phyloP scores from a whole-genome alignment of 2,113 vertebrate species.

The Actenoides hombroni region DNA sequence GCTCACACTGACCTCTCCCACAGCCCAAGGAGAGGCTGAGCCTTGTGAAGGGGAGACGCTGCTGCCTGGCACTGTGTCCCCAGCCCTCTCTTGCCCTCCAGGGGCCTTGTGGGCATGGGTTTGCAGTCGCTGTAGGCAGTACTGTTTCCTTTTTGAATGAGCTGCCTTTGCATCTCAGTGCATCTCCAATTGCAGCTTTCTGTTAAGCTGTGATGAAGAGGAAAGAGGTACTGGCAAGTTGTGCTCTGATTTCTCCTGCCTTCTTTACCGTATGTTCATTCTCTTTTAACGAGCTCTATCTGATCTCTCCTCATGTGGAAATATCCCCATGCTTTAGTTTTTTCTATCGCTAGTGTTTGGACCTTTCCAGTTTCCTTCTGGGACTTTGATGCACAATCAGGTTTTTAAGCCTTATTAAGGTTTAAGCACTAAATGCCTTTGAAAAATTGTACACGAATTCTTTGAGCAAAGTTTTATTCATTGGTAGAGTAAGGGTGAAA shows the following conservation, averaged over 20 bases:
- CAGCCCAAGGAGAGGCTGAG: background rate
- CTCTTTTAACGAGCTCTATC: background rate
- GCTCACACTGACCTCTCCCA: background rate
- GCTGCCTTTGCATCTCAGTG: background rate
- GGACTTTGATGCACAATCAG: background rate
- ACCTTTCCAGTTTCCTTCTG: background rate
- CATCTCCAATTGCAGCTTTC: background rate
- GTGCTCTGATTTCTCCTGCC: background rate
- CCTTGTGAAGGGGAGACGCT: rapidly evolving
- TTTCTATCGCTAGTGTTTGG: background rate
- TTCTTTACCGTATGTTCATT: background rate
- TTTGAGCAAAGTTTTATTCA: background rate
- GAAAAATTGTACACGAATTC: background rate
- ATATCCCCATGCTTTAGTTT: background rate
- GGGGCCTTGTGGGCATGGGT: background rate
- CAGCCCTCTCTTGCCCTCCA: background rate
- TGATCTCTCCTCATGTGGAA: background rate
- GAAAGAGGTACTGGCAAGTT: background rate
- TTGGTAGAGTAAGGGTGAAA: background rate
- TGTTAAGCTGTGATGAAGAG: background rate
- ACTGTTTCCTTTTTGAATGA: background rate
- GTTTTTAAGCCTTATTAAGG: background rate
- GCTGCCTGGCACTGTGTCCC: background rate
- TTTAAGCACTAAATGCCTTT: background rate
- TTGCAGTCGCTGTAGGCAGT: background rate